Conservation (phyloP, 2,113 vertebrate species). For the Chaenogobius annularis region DNA sequence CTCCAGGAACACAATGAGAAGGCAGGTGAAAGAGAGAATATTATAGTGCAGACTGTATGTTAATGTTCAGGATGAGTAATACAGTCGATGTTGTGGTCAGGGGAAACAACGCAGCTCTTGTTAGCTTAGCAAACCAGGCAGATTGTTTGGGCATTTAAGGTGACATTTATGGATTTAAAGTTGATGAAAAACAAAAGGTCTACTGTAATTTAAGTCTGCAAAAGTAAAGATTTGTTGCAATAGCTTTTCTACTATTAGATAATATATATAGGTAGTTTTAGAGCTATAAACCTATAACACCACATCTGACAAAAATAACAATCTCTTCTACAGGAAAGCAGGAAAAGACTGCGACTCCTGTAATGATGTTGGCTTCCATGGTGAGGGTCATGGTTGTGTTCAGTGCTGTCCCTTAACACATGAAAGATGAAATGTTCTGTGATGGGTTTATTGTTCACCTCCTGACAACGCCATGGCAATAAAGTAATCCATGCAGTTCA, state of each 20-base stretch:
- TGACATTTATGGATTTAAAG: too few relatives aligned
- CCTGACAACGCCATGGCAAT: constrained; percentile 4
- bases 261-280: not conserved
- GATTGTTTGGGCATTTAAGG: not conserved
- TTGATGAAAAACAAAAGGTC: too few relatives aligned
- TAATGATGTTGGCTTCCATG: not conserved
- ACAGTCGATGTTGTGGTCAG: constrained; percentile 20
- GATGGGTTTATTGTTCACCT: not conserved
- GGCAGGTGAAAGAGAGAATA: not conserved
- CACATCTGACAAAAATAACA: too few relatives aligned
- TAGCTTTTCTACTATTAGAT: too few relatives aligned
- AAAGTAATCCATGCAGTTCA: constrained; percentile 2
- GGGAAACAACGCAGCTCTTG: constrained; percentile 4
- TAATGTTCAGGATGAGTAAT: constrained; percentile 43
- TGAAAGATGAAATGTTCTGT: not conserved
- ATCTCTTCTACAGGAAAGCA: too few relatives aligned
- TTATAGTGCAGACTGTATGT: constrained; percentile 1
- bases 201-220: too few relatives aligned
- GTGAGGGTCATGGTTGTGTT: not conserved
- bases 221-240: too few relatives aligned
- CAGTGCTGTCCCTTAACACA: not conserved
- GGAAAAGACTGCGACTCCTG: not conserved
- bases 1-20: constrained; percentile 15
- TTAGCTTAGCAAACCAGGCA: not conserved
- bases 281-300: not conserved